These are phyloP conservation scores for Drosophila eohydei DNA, from an alignment of 2,888 invertebrate genomes.

Conservation along the genomic window DNA sequence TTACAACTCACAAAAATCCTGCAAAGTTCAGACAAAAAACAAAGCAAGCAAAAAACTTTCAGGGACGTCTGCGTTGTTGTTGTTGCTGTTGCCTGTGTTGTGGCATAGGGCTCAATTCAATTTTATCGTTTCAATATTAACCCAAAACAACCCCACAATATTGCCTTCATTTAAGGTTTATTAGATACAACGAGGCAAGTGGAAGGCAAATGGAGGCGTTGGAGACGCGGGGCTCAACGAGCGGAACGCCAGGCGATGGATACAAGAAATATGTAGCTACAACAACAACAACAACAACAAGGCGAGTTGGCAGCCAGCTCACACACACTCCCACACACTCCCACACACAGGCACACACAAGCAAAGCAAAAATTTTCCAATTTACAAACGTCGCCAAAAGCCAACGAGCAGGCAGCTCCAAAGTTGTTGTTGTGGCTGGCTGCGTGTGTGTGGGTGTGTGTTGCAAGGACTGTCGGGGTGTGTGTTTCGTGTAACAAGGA, in stretches of 20 bases:
- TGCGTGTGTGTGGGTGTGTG: slow-evolving; percentile 10
- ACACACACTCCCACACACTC: slow-evolving; percentile 26
- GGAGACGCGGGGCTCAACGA: slow-evolving; percentile 46
- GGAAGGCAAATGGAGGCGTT: slow-evolving; percentile 17
- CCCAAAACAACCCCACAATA: slow-evolving; percentile 83
- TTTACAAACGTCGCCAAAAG: slow-evolving; percentile 80
- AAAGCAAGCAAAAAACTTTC: slow-evolving; percentile 63
- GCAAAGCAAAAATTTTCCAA: slow-evolving; percentile 79
- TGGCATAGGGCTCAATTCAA: slow-evolving; percentile 79
- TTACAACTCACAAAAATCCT: slow-evolving; percentile 73
- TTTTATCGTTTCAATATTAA: slow-evolving; percentile 84
- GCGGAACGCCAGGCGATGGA: slow-evolving; percentile 67
- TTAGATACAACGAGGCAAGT: slow-evolving; percentile 73
- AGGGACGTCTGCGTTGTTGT: slow-evolving; percentile 61
- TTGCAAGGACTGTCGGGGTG: slow-evolving; percentile 6
- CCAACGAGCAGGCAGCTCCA: slow-evolving; percentile 47
- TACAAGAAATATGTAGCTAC: slow-evolving; percentile 65
- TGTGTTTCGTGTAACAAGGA: slow-evolving; percentile 71
- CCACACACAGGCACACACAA: slow-evolving; percentile 30
- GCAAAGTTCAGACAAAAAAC: slow-evolving; percentile 40
- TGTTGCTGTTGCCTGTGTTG: slow-evolving; percentile 31
- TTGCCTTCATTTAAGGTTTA: slow-evolving; percentile 84
- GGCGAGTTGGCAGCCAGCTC: not conserved
- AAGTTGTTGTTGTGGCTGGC: slow-evolving; percentile 4
- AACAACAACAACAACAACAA: slow-evolving; percentile 40